phyloP scores from a whole-genome alignment of 2,888 invertebrate genomes.

The Lasioglossum calceatum region DNA sequence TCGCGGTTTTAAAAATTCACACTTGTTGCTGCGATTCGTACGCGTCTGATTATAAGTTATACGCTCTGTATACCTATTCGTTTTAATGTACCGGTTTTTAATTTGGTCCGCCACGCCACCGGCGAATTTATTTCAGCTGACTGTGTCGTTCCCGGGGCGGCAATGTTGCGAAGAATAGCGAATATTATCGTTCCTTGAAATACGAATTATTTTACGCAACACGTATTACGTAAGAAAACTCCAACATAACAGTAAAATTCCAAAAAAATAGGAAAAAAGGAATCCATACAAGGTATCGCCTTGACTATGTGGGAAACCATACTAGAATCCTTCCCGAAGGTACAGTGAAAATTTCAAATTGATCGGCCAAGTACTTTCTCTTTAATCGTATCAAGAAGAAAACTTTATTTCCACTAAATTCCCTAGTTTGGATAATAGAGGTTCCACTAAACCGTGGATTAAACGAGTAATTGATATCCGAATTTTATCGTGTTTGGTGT shows the following conservation, averaged over 20 bases:
- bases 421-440: too few species aligned
- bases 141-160: background rate
- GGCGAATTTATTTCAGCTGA: background rate
- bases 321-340: background rate
- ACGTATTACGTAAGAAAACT: background rate
- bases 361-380: background rate
- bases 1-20: conserved; percentile 12
- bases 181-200: background rate
- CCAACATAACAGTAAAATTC: too few species aligned
- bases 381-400: too few species aligned
- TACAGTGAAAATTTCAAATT: background rate
- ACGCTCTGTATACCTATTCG: background rate
- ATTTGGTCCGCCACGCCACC: background rate
- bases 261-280: too few species aligned
- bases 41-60: conserved; percentile 2
- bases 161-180: background rate
- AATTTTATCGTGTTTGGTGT: too few species aligned
- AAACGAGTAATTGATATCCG: too few species aligned
- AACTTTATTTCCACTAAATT: too few species aligned
- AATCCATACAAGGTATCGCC: too few species aligned
- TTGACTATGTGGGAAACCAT: background rate
- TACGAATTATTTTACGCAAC: background rate
- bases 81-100: conserved; percentile 4
- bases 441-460: too few species aligned
- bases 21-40: conserved; percentile 9